phyloP scores from a whole-genome alignment of 2,888 invertebrate species.

The Eupithecia exiguata region DNA sequence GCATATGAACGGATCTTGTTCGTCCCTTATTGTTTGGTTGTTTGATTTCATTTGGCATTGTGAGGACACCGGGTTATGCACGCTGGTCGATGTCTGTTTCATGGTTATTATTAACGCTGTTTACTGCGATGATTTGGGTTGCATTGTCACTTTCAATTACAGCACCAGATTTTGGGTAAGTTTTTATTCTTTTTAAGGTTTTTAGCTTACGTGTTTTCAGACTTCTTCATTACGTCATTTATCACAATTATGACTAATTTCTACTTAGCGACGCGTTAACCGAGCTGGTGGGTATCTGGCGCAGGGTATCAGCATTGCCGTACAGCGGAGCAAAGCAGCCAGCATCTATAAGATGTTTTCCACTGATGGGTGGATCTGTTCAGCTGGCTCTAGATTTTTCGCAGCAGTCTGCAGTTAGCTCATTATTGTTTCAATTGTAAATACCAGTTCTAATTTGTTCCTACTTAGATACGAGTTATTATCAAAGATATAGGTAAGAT shows the following conservation, averaged over 20 bases:
- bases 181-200: neutral
- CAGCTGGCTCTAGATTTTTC: too few species aligned
- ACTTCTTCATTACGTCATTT: neutral
- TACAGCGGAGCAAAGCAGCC: too few species aligned
- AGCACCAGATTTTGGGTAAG: neutral
- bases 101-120: conserved; percentile 33
- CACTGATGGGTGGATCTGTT: too few species aligned
- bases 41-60: conserved; percentile 36
- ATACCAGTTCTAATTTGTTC: too few species aligned
- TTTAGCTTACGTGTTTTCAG: neutral
- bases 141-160: conserved; percentile 9
- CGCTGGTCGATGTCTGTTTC: conserved; percentile 40
- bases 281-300: too few species aligned
- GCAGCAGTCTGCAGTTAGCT: too few species aligned
- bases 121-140: conserved; percentile 24
- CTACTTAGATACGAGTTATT: too few species aligned
- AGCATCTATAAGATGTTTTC: too few species aligned
- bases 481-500: too few species aligned
- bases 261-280: neutral
- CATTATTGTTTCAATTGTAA: too few species aligned
- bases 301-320: too few species aligned
- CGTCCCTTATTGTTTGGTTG: conserved; percentile 55
- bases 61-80: conserved; percentile 38
- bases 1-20: conserved; percentile 76
- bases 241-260: neutral